phyloP scores from a whole-genome alignment of 2,888 invertebrate genomes.

The Chrysopilus asiliformis region DNA sequence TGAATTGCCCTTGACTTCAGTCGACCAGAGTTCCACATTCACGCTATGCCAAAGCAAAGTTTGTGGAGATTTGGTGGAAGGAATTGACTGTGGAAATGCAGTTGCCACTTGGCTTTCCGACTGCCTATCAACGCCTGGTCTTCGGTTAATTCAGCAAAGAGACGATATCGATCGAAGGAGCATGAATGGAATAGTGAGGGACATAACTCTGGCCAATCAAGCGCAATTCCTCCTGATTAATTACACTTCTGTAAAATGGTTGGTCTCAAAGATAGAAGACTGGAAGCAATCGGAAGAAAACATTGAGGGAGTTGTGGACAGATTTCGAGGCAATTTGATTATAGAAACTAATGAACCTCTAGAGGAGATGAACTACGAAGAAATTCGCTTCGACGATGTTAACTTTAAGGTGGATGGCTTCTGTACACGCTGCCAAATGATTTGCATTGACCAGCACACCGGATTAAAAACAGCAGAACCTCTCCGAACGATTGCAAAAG shows the following conservation, averaged over 20 bases:
- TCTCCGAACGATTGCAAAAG: constrained; percentile 56
- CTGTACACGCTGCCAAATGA: constrained; percentile 89
- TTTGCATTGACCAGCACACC: constrained; percentile 81
- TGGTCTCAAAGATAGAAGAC: constrained; percentile 43
- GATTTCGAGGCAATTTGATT: constrained; percentile 88
- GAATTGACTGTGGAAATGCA: constrained; percentile 71
- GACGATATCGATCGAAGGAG: constrained; percentile 28
- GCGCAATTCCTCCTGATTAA: constrained; percentile 77
- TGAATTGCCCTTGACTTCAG: constrained; percentile 37
- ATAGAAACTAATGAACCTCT: constrained; percentile 59
- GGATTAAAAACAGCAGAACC: constrained; percentile 70
- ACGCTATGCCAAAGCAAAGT: constrained; percentile 67
- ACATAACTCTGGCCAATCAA: constrained; percentile 62
- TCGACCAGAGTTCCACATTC: constrained; percentile 18
- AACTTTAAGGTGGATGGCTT: constrained; percentile 54
- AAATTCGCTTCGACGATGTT: constrained; percentile 47
- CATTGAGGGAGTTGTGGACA: constrained; percentile 48
- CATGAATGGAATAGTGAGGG: constrained; percentile 19
- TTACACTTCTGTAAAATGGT: constrained; percentile 59
- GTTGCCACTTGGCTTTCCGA: constrained; percentile 69
- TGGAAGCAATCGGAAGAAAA: constrained; percentile 37
- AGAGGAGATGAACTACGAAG: constrained; percentile 59
- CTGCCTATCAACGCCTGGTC: constrained; percentile 51
- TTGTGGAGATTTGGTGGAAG: constrained; percentile 67
- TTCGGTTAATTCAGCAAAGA: constrained; percentile 54